These are phyloP conservation scores for Caenorhabditis sp. DNA, from an alignment of 2,888 invertebrate genomes.

Conservation along the genomic window DNA sequence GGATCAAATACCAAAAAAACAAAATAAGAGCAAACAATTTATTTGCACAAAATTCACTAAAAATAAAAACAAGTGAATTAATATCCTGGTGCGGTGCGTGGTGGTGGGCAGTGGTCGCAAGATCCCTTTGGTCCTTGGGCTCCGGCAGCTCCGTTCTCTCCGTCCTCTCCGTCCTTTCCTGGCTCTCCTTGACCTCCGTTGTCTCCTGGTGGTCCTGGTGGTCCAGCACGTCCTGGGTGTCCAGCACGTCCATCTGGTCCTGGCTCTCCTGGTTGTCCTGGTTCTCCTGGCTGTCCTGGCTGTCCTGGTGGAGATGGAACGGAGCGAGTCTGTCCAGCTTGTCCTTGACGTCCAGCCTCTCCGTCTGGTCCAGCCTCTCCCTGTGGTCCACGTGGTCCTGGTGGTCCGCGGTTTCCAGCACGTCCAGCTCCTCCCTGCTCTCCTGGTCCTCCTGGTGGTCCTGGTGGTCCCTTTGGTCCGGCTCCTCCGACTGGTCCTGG, in stretches of 20 bases:
- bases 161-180: constrained; percentile 73
- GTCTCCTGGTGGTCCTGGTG: constrained; percentile 73
- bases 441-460: constrained; percentile 73
- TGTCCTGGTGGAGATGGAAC: constrained; percentile 70
- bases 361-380: constrained; percentile 74
- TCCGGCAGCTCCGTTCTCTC: constrained; percentile 72
- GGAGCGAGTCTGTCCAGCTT: constrained; percentile 57
- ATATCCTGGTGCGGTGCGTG: constrained; percentile 73
- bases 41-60: constrained; percentile 44
- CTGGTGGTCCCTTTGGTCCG: constrained; percentile 75
- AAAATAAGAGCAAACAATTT: constrained; percentile 16
- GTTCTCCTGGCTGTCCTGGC: constrained; percentile 71
- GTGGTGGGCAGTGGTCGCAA: constrained; percentile 75
- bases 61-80: constrained; percentile 46
- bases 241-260: constrained; percentile 70
- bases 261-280: constrained; percentile 69
- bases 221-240: constrained; percentile 72
- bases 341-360: constrained; percentile 73
- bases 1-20: too few species aligned
- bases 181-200: constrained; percentile 73
- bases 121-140: constrained; percentile 71
- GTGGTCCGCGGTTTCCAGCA: constrained; percentile 72
- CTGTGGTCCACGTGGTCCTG: constrained; percentile 75
- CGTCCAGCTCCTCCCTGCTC: constrained; percentile 73
- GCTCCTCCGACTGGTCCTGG: constrained; percentile 72